These are phyloP conservation scores for Chiroxiphia lanceolata DNA, from an alignment of 2,797 vertebrate species.

Conservation along the genomic window DNA sequence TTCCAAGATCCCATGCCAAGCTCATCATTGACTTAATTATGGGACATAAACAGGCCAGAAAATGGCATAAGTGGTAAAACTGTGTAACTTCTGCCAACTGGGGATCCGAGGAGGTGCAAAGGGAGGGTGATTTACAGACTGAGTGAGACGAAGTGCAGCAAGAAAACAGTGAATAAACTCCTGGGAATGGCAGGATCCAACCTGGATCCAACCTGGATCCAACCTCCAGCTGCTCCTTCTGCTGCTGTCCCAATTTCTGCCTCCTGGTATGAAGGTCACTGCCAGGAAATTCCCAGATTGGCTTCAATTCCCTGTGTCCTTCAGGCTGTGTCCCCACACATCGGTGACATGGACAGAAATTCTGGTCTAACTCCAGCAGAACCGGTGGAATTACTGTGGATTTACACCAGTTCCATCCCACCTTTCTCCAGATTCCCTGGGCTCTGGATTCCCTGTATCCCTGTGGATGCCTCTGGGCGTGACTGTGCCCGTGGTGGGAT, in stretches of 20 bases:
- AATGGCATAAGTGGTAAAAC: not conserved
- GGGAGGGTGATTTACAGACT: not conserved
- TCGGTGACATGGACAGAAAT: not conserved
- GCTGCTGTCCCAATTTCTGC: not conserved
- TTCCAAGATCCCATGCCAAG: not conserved
- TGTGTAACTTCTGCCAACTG: not conserved
- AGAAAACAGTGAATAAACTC: not conserved
- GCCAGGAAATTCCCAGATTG: not conserved
- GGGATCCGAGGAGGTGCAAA: not conserved
- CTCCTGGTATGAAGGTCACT: not conserved
- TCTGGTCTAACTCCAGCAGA: not conserved
- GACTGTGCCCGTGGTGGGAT: not conserved
- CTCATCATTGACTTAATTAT: slow-evolving; percentile 21
- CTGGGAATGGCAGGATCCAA: not conserved
- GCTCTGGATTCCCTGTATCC: not conserved
- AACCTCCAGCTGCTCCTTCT: not conserved
- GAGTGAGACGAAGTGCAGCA: not conserved
- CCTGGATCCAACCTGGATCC: not conserved
- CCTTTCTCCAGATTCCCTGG: not conserved
- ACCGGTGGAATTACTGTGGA: not conserved
- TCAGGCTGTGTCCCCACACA: not conserved
- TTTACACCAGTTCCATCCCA: not conserved
- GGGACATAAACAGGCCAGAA: not conserved
- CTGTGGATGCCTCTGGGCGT: not conserved
- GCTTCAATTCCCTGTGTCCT: not conserved